Evolutionary conservation across 2,113 vertebrate species (phyloP).

Genomic region (Gymnarchus niloticus): DNA sequence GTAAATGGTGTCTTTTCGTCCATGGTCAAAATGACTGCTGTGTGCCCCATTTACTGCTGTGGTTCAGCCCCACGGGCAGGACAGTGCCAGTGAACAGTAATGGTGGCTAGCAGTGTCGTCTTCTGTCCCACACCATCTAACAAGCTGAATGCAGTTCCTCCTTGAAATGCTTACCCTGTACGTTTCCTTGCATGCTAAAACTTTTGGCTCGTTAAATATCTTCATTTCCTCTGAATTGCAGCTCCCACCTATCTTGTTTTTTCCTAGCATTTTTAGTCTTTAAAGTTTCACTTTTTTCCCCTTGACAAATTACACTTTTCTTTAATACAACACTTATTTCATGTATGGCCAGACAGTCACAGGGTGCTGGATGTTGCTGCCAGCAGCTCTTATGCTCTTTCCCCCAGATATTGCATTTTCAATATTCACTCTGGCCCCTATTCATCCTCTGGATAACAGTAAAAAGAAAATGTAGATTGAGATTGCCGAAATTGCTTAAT

Average conservation of each 20-base stretch:
- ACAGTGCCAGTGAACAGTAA: slow-evolving; percentile 21
- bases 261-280: background rate
- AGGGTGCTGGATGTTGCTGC: background rate
- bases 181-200: background rate
- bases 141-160: background rate
- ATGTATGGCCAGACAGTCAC: background rate
- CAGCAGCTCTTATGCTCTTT: background rate
- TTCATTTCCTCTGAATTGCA: background rate
- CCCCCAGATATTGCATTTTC: background rate
- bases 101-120: background rate
- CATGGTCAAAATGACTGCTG: slow-evolving; percentile 65
- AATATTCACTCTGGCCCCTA: background rate
- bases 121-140: background rate
- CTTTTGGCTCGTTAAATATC: background rate
- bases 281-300: background rate
- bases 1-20: slow-evolving; percentile 51
- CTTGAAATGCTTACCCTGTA: background rate
- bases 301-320: background rate
- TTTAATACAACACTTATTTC: background rate
- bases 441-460: background rate
- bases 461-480: background rate
- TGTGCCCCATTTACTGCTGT: slow-evolving; percentile 53
- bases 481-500: background rate
- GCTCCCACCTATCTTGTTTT: background rate
- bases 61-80: slow-evolving; percentile 56